Conservation (phyloP, 37 sponge, comb jelly and placozoan species). For the Spongia lamella region DNA sequence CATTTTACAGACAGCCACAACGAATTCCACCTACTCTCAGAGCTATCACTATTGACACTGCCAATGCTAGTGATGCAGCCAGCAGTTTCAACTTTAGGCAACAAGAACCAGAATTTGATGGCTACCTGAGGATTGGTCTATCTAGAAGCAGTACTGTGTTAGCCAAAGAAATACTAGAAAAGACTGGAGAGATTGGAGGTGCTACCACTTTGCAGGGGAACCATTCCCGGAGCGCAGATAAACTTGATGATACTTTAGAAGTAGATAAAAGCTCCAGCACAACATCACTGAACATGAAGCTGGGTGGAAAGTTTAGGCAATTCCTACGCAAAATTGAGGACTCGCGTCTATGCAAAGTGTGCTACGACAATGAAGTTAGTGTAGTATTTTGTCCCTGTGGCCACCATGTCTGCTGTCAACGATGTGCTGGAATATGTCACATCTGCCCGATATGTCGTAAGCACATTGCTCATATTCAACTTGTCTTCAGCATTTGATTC, state of each 20-base stretch:
- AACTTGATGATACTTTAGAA: background rate
- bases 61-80: no score
- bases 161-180: conserved; percentile 56
- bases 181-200: background rate
- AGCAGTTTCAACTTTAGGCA: no score
- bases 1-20: no score
- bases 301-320: conserved; percentile 45
- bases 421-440: conserved; percentile 61
- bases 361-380: conserved; percentile 72
- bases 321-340: conserved; percentile 75
- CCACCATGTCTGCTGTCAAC: conserved; percentile 68
- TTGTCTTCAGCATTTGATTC: conserved; percentile 55
- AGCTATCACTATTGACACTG: no score
- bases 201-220: background rate
- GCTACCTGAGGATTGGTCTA: conserved; percentile 28
- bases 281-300: conserved; percentile 14
- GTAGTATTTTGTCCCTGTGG: conserved; percentile 91
- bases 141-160: conserved; percentile 64
- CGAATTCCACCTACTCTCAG: no score
- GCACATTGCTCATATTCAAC: conserved; percentile 61
- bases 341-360: conserved; percentile 66
- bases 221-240: background rate
- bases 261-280: background rate
- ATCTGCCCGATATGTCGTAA: conserved; percentile 78
- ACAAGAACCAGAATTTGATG: no score